Evolutionary conservation across 1,140 invertebrate genomes (phyloP), one percentile per base, ranked within the genome.

Genomic region (Dermatophagoides farinae): DNA sequence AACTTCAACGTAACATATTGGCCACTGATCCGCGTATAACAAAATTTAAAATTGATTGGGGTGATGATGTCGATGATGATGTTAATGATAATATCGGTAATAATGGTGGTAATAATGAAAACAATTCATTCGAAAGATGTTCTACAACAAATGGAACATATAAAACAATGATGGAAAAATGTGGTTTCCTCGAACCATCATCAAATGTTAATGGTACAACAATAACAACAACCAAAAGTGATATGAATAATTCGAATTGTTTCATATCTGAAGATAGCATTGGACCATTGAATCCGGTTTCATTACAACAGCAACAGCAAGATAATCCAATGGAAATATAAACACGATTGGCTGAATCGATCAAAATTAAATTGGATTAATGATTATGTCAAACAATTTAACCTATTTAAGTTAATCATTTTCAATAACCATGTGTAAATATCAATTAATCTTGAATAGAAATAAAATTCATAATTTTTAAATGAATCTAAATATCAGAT

Each of bases 41-140:
- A 12, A 77, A 89, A 65, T 92, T 97, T 71, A 96, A 96, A 76
- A 96, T 96, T 47, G 92, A 96, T 69, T 97, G 92, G 92, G 88
- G 90, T 66, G 88, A 92, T 60, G 67, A 69, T 57, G 23, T 14
- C 62, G 55, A 58, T 11, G 43, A 58, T 16, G 22, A 14, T 11
- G 23, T 4, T 14, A 44, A 14, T 38, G 20, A 50, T 8, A 18
- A 20, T 5, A 14, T 18, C 22, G 23, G 20, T 49, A 49, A 9
- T 8, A 49, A 49, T 49, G 40, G 40, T 10, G 52, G 52, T 12
- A 38, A n/a, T 53, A 38, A 16, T 12, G 53, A 55, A 23, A 55
- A 39, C 2, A 55, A 55, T 40, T 14, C 11, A 1, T 38, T 20
- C 39, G 38, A 55, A 38, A 31, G 31, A 31, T 31, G 31, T 31